Base-by-base conservation (phyloP, 2,888 invertebrate species). In the Acronicta psi region DNA sequence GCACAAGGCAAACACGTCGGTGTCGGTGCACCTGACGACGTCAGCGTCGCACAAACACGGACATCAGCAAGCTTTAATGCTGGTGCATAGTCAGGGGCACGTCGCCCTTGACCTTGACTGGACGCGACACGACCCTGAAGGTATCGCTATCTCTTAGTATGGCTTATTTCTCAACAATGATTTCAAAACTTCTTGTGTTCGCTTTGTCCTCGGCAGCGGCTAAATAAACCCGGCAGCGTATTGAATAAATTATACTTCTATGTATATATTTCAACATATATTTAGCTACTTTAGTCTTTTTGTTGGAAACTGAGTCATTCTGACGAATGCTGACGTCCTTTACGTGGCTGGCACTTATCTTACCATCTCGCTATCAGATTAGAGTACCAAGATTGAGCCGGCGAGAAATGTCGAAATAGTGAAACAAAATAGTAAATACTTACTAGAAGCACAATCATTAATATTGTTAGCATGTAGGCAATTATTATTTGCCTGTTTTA, bases 121-220 rank as follows among this genome's bases (percentile, higher is more conserved):
- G 67, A 44, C 56, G 25, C 20, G 31, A 17, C 47, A 34, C 45
- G 56, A 29, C 44, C 45, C 43, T 41, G 45, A 18, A 5, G 29
- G 34, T 23, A 55, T 38, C 16, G 37, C 41, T 59, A 65, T 56
- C 59, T 53, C 52, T 29, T 47, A 53, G 34, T 29, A 46, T 25
- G 16, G 23, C 46, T 29, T 25, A 50, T 69, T 17, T 58, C 31
- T 62, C 49, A 25, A 58, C 59, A 64, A 23, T 14, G 16, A 50
- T 46, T 40, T 51, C 37, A 64, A 49, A 31, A 29, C 42, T 54
- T 49, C 63, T 59, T 58, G 58, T 56, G 56, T 53, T 41, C 51
- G 38, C 17, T 50, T 53, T 65, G 73, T 62, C 62, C 69, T 69
- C 62, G 42, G n/a, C 40, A 43, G 43, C 62, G 53, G 66, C 62